Evolutionary conservation across 2,113 vertebrate genomes (phyloP).

Genomic region (Oreochromis aureus): DNA sequence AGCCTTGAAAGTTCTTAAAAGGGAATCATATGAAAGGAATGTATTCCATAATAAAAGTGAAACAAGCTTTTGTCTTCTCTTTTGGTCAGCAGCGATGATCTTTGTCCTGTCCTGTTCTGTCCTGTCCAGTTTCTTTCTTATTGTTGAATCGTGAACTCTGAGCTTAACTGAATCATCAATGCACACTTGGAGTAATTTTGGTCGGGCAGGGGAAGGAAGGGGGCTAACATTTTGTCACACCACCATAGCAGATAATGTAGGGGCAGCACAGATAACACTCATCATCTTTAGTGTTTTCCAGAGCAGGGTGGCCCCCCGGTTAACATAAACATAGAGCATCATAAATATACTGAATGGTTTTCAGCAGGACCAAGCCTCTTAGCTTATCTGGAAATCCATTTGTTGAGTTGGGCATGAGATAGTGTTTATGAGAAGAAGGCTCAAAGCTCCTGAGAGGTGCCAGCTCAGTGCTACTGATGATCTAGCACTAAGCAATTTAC

Average conservation of each 20-base stretch:
- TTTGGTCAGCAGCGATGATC: too few species aligned
- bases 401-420: neutral
- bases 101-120: neutral
- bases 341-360: constrained; percentile 18
- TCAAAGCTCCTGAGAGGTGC: neutral
- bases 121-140: neutral
- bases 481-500: constrained; percentile 13
- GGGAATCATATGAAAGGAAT: too few species aligned
- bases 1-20: too few species aligned
- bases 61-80: too few species aligned
- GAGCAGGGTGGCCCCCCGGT: neutral
- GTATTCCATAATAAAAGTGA: too few species aligned
- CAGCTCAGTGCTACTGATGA: neutral
- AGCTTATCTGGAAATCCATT: constrained; percentile 27
- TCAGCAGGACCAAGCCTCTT: neutral
- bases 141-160: neutral
- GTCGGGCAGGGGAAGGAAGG: neutral
- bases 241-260: neutral
- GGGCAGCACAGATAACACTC: neutral
- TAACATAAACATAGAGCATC: neutral
- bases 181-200: neutral
- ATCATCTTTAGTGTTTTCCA: neutral
- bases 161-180: neutral
- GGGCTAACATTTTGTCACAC: neutral
- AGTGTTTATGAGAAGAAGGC: constrained; percentile 21